Evolutionary conservation across 2,888 invertebrate species (phyloP), one percentile per base, ranked within the genome.

Genomic region (Sinopyrophorus schimmeli): DNA sequence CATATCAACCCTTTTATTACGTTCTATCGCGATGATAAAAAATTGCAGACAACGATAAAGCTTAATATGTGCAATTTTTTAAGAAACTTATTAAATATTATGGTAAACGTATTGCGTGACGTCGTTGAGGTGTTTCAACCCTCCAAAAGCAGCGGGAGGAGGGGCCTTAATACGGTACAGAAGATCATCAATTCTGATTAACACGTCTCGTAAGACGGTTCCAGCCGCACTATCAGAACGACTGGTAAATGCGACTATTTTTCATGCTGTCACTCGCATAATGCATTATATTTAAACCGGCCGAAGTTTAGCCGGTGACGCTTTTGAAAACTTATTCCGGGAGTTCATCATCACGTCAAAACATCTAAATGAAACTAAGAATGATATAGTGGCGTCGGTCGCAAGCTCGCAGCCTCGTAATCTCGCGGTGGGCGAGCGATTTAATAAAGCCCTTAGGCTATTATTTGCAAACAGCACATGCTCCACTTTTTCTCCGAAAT

Each of bases 221-320:
- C 39, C 55, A 47, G 53, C 57, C 56, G 57, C 64, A 60, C 54
- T 59, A 54, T 59, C 60, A 54, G 53, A 53, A 56, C 57, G 46
- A 56, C 52, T 53, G 58, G 54, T 56, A 63, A 63, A 64, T 61
- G 64, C 58, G 66, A 64, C 66, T 64, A 70, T 70, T 69, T 70
- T 68, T 70, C 69, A 68, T 68, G 54, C 67, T 67, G 69, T 68
- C 68, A 55, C 55, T 48, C 41, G 47, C 62, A 64, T 65, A 65
- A 67, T 66, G 61, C 64, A 61, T 64, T 60, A 60, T 57, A 58
- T 61, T 63, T 58, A 60, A 60, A 47, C 44, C 51, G 42, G 49
- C 48, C 47, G 48, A 52, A 53, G 55, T 60, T 62, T 58, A 55
- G 58, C 57, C 41, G 52, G 42, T 50, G 58, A 54, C 9, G 54